Evolutionary conservation across 1,140 invertebrate species (phyloP), one percentile per base, ranked within the genome.

Genomic region (Macrobrachium rosenbergii): DNA sequence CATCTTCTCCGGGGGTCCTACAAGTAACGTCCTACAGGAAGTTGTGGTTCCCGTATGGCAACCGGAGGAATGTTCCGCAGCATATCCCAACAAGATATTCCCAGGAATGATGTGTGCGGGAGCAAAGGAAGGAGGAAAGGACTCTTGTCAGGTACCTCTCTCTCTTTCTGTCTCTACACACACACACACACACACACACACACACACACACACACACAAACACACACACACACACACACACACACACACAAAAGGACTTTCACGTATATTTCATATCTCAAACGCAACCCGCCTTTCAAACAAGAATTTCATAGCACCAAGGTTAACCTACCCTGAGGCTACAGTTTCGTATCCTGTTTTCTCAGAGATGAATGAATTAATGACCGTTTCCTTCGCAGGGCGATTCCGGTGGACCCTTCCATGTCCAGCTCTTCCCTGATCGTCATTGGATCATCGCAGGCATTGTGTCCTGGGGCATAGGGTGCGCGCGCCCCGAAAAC

Each of bases 21-120:
- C 90, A 12, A 94, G 95, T 0, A 91, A 93, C 8, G 91, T 92
- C 10, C 92, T 96, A 0, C 92, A 93, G 88, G 93, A 95, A 90
- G 94, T 94, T 0, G 90, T 92, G 16, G 88, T 96, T 2, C 92
- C 92, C n/a, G 94, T 96, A 0, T 92, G 94, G 72, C 92, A 91
- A 2, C 92, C 93, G 19, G n/a, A 84, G 0, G 69, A 92, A 1
- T 96, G 95, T 91, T 86, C 89, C 89, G 0, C 63, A 92, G 19
- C 88, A 14, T 90, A 89, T 83, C 73, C 89, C 5, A 62, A 37
- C 63, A 87, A 89, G 60, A 93, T 94, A 3, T 90, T 92, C 0
- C 89, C 93, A 5, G 91, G 90, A 2, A 94, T 96, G 91, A 92
- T 96, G 52, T 97, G 96, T 91, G 96, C 95, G 2, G 95, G 93